phyloP scores from a whole-genome alignment of 2,888 invertebrate species.

The Euproctis similis region DNA sequence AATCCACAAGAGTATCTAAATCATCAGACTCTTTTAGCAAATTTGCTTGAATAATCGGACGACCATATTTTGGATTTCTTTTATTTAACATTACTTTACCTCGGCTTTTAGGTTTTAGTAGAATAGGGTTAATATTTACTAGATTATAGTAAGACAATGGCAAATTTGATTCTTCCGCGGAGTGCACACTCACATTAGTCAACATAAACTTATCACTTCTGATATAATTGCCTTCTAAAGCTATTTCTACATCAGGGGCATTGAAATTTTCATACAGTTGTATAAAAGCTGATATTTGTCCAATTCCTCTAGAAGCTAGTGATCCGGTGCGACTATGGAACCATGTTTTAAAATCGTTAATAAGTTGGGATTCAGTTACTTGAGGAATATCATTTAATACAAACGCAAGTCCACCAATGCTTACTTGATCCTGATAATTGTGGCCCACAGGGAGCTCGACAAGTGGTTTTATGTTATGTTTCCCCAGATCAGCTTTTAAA shows the following conservation, averaged over 20 bases:
- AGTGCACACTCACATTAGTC: constrained; percentile 57
- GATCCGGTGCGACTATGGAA: constrained; percentile 57
- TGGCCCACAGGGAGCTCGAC: constrained; percentile 57
- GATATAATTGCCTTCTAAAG: constrained; percentile 61
- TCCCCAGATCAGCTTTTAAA: constrained; percentile 48
- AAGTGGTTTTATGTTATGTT: constrained; percentile 48
- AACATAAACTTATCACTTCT: constrained; percentile 68
- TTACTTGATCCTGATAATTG: constrained; percentile 67
- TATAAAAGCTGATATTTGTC: constrained; percentile 62
- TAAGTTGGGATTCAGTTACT: constrained; percentile 47
- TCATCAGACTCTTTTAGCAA: constrained; percentile 64
- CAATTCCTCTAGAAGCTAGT: constrained; percentile 62
- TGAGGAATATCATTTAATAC: constrained; percentile 46
- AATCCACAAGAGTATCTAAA: constrained; percentile 59
- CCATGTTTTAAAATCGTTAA: constrained; percentile 65
- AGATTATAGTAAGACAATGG: constrained; percentile 66
- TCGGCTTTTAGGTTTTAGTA: constrained; percentile 62
- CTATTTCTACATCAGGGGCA: constrained; percentile 61
- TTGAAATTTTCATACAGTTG: constrained; percentile 60
- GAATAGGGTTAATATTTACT: constrained; percentile 56
- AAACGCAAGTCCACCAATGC: constrained; percentile 62
- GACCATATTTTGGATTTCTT: constrained; percentile 63
- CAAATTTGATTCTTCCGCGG: constrained; percentile 54
- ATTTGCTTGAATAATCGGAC: constrained; percentile 64
- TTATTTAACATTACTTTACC: constrained; percentile 62